Evolutionary conservation across 2,888 invertebrate genomes (phyloP).

Genomic region (Dasypolia templi): DNA sequence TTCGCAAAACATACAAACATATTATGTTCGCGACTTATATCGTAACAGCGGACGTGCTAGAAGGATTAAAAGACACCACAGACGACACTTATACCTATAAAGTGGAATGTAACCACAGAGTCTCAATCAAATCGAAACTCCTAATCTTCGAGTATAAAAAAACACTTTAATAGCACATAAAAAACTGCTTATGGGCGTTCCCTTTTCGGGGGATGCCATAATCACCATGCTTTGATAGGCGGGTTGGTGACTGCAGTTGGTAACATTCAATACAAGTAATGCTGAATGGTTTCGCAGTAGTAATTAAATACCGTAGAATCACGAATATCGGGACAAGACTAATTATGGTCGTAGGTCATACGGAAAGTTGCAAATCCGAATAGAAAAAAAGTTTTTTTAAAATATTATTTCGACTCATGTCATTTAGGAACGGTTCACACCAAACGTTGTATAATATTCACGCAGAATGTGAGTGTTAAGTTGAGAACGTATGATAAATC

Average conservation of each 20-base stretch:
- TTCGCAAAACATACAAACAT: background rate
- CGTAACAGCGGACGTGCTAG: constrained; percentile 32
- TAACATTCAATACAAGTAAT: constrained; percentile 11
- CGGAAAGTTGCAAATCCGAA: background rate
- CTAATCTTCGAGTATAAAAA: constrained; percentile 20
- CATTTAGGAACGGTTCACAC: background rate
- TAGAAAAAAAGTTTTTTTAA: no score
- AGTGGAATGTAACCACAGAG: constrained; percentile 53
- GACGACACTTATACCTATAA: constrained; percentile 27
- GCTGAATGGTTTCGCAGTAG: constrained; percentile 19
- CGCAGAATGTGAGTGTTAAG: background rate
- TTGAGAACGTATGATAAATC: background rate
- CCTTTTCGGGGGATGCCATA: background rate
- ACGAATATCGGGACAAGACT: constrained; percentile 4
- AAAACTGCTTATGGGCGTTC: background rate
- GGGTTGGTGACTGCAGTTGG: constrained; percentile 27
- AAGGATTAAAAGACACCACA: constrained; percentile 21
- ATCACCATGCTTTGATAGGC: constrained; percentile 45
- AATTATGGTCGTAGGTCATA: background rate
- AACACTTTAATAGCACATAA: background rate
- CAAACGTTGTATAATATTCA: background rate
- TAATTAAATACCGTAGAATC: constrained; percentile 4
- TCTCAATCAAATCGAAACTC: constrained; percentile 12
- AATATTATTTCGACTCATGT: background rate
- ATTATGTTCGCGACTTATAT: background rate